Base-by-base conservation (phyloP, 2,113 vertebrate species). In the Erpornis zantholeuca region DNA sequence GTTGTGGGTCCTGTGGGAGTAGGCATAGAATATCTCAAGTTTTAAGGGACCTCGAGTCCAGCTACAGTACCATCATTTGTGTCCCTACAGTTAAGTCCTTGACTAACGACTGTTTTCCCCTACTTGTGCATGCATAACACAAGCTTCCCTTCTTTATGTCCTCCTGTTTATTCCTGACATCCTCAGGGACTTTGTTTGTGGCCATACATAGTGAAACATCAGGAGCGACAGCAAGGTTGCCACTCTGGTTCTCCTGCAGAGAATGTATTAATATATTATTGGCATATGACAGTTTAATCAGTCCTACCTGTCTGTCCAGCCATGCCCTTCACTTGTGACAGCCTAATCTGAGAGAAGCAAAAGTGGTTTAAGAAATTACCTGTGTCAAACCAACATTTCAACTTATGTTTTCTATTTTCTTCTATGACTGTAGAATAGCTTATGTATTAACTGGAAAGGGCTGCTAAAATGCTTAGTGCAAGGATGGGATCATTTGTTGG, bases 251-350 rank as follows among this genome's bases (percentile, higher is more conserved):
- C 60, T 86, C 69, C 69, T 68, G 72, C 25, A 79, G 53, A 61
- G 35, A 88, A 72, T 38, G 35, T 27, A 50, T 68, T 80, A 78
- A 40, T 72, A 49, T 57, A 25, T 90, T 88, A 88, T 63, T 92
- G 96, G 45, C 77, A 70, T 81, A 53, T 94, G 90, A 76, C 82
- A 86, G 53, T 93, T 96, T 90, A 95, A 96, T 96, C 80, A 90
- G 72, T 79, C 56, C 64, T 64, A 29, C 61, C 49, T 90, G 29
- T 81, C 72, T 94, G 80, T 92, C 72, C 44, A 69, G 49, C n/a
- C 5, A 1, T 64, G 65, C 79, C 77, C 80, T 82, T 95, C 53
- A 54, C 31, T 93, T 90, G 36, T 93, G 72, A 86, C 72, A 95
- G 54, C 15, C 56, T 90, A 93, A 95, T 97, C 56, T 83, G 53